phyloP scores from a whole-genome alignment of 1,140 invertebrate species.

The Drosophila sucinea region DNA sequence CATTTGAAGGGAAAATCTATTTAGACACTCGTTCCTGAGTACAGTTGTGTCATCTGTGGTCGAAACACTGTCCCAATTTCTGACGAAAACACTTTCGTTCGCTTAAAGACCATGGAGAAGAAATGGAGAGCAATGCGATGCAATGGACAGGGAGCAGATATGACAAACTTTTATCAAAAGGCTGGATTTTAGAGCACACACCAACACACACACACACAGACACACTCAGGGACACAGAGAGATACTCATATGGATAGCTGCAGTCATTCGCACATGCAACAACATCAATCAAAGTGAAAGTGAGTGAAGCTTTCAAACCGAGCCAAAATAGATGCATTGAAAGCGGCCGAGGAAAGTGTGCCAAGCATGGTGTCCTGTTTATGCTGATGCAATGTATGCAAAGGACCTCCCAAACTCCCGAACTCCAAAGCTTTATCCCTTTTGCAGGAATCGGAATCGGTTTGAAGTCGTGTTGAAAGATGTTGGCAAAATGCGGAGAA shows the following conservation, averaged over 20 bases:
- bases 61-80: conserved; percentile 57
- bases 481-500: conserved; percentile 15
- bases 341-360: conserved; percentile 57
- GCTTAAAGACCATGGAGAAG: conserved; percentile 38
- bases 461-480: conserved; percentile 24
- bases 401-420: conserved; percentile 9
- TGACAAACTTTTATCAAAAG: conserved; percentile 42
- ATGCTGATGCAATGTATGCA: conserved; percentile 42
- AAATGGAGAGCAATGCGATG: conserved; percentile 15
- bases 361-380: conserved; percentile 57
- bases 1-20: neutral
- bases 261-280: conserved; percentile 57
- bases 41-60: conserved; percentile 50
- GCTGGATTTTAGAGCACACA: conserved; percentile 35
- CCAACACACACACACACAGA: neutral
- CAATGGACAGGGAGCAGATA: conserved; percentile 26
- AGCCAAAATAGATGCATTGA: conserved; percentile 59
- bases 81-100: conserved; percentile 33
- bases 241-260: conserved; percentile 18
- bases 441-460: conserved; percentile 14
- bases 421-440: neutral
- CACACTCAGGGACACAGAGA: neutral
- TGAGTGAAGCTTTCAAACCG: conserved; percentile 33
- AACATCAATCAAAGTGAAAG: conserved; percentile 72
- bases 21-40: neutral